Base-by-base conservation (phyloP, 2,113 vertebrate genomes). In the Lagopus leucura region DNA sequence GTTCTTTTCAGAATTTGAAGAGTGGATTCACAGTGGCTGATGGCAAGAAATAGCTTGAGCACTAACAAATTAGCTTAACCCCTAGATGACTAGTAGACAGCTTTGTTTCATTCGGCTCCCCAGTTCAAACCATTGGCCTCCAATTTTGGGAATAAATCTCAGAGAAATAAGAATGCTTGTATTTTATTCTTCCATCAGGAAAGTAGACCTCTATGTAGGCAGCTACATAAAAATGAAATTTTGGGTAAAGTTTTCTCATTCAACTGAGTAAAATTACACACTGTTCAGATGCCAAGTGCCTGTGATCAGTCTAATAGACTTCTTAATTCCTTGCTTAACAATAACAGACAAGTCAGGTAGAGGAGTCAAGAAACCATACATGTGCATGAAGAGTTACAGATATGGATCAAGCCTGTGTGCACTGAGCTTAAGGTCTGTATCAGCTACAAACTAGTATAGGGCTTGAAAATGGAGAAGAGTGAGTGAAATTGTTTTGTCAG, bases 1-100 rank as follows among this genome's bases (percentile, higher is more conserved):
- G 43, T 95, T 95, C 94, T 92, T 93, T 97, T 95, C 81, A 94
- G 76, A 96, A 86, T 66, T 63, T 88, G 65, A 84, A 83, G 88
- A 85, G 76, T 88, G 79, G 88, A 17, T 89, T 60, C 77, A 67
- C 57, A 65, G 78, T 54, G 50, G 57, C 55, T 72, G 74, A 90
- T 2, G 13, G 90, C 74, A 84, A 92, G 89, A 81, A 69, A 66
- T 72, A 63, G 74, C 89, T 82, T 88, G 90, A 90, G 71, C 63
- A 42, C 81, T 82, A 72, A 50, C 34, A 71, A 94, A 88, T 86
- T 83, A 87, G n/a, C 86, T 86, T 96, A 70, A 86, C 87, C 40
- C 80, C 66, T 92, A 42, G 45, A 43, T 90, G 84, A 34, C 93
- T 61, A 36, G 30, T 30, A 20, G 42, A 55, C 19, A 70, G 18